Conservation (phyloP, 2,113 vertebrate species). For the Tetrax tetrax region DNA sequence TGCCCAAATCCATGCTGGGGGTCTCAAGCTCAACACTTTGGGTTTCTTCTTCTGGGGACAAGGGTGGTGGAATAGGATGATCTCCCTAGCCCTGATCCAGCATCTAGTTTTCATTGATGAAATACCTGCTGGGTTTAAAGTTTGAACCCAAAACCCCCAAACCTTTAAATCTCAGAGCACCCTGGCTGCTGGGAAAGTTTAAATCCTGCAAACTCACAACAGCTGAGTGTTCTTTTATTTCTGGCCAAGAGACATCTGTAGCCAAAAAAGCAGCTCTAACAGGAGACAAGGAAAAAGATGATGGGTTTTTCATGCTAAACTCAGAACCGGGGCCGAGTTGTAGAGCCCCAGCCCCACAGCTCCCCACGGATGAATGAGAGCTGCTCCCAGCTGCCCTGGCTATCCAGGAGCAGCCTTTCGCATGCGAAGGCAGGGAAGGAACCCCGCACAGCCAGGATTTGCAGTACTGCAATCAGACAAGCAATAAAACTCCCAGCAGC, state of each 20-base stretch:
- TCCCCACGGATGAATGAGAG: background rate
- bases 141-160: background rate
- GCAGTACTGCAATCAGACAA: background rate
- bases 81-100: background rate
- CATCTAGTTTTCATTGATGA: background rate
- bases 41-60: background rate
- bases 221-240: background rate
- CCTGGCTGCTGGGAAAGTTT: background rate
- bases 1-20: background rate
- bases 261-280: background rate
- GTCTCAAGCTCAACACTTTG: background rate
- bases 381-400: background rate
- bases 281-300: background rate
- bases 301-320: background rate
- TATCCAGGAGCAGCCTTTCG: background rate
- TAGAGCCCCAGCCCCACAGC: background rate
- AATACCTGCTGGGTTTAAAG: background rate
- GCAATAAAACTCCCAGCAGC: slow-evolving; percentile 31
- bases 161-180: background rate
- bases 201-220: background rate
- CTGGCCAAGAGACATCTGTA: background rate
- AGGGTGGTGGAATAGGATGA: background rate
- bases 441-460: background rate
- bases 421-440: background rate
- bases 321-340: rapidly evolving